Evolutionary conservation across 2,888 invertebrate genomes (phyloP).

Genomic region (Erebia aethiops): DNA sequence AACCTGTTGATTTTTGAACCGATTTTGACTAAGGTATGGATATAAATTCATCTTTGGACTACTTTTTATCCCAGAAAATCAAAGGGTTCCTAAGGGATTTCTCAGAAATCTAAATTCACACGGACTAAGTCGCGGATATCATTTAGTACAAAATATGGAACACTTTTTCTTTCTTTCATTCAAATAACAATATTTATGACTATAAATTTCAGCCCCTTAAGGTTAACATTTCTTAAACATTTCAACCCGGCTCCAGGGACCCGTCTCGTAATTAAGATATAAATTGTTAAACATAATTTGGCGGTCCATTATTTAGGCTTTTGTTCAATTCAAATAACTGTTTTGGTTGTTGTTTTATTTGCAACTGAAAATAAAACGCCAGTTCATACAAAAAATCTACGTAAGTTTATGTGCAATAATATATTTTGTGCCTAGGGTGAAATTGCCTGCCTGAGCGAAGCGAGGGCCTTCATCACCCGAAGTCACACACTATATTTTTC

Average conservation of each 20-base stretch:
- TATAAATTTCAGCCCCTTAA: constrained; percentile 31
- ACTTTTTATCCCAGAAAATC: too few relatives aligned
- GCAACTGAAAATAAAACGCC: not conserved
- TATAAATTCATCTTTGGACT: too few relatives aligned
- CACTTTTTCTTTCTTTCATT: constrained; percentile 20
- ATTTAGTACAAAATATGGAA: too few relatives aligned
- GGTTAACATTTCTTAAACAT: constrained; percentile 33
- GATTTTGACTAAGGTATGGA: too few relatives aligned
- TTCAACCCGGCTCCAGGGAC: constrained; percentile 19
- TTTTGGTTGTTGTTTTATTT: constrained; percentile 2
- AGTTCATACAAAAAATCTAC: not conserved
- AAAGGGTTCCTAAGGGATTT: too few relatives aligned
- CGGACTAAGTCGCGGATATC: too few relatives aligned
- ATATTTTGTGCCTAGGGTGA: too few relatives aligned
- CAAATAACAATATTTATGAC: constrained; percentile 31
- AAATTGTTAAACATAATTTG: constrained; percentile 34
- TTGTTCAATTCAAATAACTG: constrained; percentile 19
- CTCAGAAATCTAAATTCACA: too few relatives aligned
- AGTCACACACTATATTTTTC: too few relatives aligned
- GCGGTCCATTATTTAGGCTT: constrained; percentile 24
- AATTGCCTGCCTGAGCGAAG: too few relatives aligned
- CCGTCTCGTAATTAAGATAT: constrained; percentile 33
- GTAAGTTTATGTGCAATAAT: not conserved
- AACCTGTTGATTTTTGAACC: too few relatives aligned
- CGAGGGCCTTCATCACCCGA: too few relatives aligned